Conservation (phyloP, 2,888 invertebrate species). For the Drosophila antonietae region DNA sequence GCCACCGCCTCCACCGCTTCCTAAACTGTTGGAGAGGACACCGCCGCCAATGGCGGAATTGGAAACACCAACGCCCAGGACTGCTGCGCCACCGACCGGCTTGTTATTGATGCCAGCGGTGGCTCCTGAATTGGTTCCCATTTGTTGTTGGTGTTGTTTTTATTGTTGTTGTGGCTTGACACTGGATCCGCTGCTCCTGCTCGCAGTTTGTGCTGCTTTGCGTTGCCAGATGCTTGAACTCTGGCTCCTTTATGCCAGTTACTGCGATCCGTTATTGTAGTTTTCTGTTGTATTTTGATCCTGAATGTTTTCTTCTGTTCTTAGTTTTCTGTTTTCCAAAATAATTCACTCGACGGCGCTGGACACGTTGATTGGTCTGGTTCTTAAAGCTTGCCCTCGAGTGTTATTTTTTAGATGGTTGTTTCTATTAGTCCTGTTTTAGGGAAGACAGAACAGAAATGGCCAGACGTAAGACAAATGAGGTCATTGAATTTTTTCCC, state of each 20-base stretch:
- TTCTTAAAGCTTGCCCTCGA: slow-evolving; percentile 50
- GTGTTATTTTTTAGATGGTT: slow-evolving; percentile 42
- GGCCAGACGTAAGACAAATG: slow-evolving; percentile 73
- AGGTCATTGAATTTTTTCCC: slow-evolving; percentile 77
- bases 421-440: slow-evolving; percentile 50
- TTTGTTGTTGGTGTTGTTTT: slow-evolving; percentile 67
- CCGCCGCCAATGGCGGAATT: slow-evolving; percentile 69
- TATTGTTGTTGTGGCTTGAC: slow-evolving; percentile 49
- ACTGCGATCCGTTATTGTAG: slow-evolving; percentile 16
- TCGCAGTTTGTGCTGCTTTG: slow-evolving; percentile 30
- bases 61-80: slow-evolving; percentile 70
- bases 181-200: slow-evolving; percentile 20
- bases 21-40: slow-evolving; percentile 67
- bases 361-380: slow-evolving; percentile 36
- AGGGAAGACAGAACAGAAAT: slow-evolving; percentile 57
- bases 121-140: slow-evolving; percentile 86
- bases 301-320: not conserved
- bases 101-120: slow-evolving; percentile 85
- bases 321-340: slow-evolving; percentile 16
- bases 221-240: slow-evolving; percentile 36
- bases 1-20: slow-evolving; percentile 68
- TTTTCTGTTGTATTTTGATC: slow-evolving; percentile 7
- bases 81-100: slow-evolving; percentile 81
- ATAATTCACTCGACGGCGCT: slow-evolving; percentile 51
- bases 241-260: slow-evolving; percentile 33